A percentile compares a stretch with the other conserved stretches of the same genome.
Evolutionary conservation across 1,140 invertebrate species (phyloP).

Genomic region (Aphelenchoides fujianensis): DNA sequence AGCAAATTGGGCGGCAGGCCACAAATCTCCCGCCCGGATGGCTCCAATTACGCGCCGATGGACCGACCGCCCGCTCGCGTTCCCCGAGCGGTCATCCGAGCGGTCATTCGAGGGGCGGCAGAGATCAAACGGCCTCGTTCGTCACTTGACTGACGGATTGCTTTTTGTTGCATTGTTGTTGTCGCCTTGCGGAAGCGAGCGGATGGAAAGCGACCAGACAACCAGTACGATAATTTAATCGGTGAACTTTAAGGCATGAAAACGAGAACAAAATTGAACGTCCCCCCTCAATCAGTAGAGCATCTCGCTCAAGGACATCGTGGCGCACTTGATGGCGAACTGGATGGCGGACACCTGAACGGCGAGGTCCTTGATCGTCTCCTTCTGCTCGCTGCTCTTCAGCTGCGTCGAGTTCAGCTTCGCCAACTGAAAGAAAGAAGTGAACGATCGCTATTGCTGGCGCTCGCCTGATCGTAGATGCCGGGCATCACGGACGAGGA

Average conservation of each 20-base stretch:
- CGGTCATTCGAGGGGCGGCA: not conserved
- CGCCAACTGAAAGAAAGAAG: conserved; percentile 41
- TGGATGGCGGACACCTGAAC: conserved; percentile 50
- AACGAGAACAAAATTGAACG: conserved; percentile 10
- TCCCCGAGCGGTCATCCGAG: too few relatives aligned
- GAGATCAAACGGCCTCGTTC: too few relatives aligned
- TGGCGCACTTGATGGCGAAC: conserved; percentile 47
- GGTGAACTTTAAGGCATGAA: not conserved
- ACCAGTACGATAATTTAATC: not conserved
- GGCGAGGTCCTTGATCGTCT: conserved; percentile 32
- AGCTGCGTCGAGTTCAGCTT: conserved; percentile 24
- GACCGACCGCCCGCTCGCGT: not conserved
- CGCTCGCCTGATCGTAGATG: conserved; percentile 49
- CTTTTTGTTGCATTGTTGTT: not conserved
- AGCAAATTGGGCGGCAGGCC: not conserved
- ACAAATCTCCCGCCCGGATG: not conserved
- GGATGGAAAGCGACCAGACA: not conserved
- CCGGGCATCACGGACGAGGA: conserved; percentile 45
- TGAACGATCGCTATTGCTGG: too few relatives aligned
- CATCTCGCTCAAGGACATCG: conserved; percentile 30
- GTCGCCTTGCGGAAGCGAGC: not conserved
- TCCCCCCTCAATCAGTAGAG: conserved; percentile 31
- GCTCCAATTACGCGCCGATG: not conserved
- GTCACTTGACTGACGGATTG: not conserved
- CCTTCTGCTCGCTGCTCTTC: not conserved